These are phyloP conservation scores for Hydrophis major DNA, from an alignment of 2,797 vertebrate species.

Conservation along the genomic window DNA sequence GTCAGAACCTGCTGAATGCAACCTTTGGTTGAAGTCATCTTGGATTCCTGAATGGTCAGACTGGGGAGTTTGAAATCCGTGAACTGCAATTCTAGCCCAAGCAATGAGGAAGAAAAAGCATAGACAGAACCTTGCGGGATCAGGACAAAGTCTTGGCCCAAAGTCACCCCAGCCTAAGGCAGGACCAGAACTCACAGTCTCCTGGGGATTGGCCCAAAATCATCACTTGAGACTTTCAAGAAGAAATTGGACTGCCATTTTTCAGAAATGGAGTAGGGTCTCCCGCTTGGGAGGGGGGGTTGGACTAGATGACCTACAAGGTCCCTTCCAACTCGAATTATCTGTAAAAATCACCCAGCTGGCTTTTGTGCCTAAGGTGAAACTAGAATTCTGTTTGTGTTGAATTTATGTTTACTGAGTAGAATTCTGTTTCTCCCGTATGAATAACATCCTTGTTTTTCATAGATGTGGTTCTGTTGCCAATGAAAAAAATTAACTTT, in stretches of 20 bases:
- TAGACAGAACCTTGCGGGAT: background rate
- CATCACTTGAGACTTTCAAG: no score
- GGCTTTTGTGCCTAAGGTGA: no score
- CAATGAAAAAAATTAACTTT: rapidly evolving
- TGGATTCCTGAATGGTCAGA: background rate
- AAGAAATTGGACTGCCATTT: no score
- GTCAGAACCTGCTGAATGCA: no score
- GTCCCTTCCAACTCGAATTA: no score
- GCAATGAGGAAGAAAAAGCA: background rate
- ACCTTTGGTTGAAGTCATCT: background rate
- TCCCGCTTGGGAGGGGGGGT: no score
- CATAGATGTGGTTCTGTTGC: background rate
- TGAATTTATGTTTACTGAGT: no score
- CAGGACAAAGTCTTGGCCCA: background rate
- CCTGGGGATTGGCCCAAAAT: background rate
- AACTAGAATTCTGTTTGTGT: background rate
- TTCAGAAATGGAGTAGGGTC: no score
- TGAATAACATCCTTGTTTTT: background rate
- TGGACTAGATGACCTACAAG: no score
- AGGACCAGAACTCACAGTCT: background rate
- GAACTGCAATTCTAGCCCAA: background rate
- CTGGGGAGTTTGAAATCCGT: background rate
- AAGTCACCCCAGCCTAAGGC: background rate
- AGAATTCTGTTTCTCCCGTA: background rate
- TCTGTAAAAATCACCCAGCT: background rate